Evolutionary conservation across 1,140 invertebrate species (phyloP), one percentile per base, ranked within the genome.

Genomic region (Cylas formicarius): DNA sequence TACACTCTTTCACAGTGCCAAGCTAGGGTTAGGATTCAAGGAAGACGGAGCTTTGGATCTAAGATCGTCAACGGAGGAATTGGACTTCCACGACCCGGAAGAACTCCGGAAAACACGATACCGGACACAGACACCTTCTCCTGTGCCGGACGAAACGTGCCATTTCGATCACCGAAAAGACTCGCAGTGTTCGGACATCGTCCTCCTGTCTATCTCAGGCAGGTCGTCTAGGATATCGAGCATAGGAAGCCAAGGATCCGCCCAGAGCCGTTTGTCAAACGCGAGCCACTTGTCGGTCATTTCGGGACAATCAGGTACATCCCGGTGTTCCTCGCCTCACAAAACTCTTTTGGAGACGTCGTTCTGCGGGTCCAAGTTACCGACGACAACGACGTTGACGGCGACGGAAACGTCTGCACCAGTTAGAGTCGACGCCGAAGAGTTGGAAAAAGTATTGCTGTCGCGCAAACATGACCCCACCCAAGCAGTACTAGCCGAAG

Each of bases 271-370:
- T 11, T 57, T 76, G 9, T 78, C 76, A 16, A 71, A 66, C 31
- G 65, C 63, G 16, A 71, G 69, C 40, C 67, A 67, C 53, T 55
- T 71, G 45, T 78, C 76, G 1, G 72, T 75, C 11, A 75, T 84
- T 1, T 86, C 83, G 0, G 81, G 79, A 0, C 74, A 79, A 3
- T 83, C 80, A 1, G 80, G 78, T 0, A 69, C 71, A 5, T 78
- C 73, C 6, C 75, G 86, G 38, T 90, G 86, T 6, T 86, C 86
- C 0, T 90, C 87, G 19, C 88, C 88, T 4, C 86, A 90, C 67
- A 84, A 84, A 66, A 90, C 88, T 76, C 67, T 90, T 14, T 70
- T 90, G 14, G 87, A 90, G 67, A 91, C 87, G 0, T 90, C 86
- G 0, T 91, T 91, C 61, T 90, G 86, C 58, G 88, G 88, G 0